Percentiles rank a stretch among this genome's conserved stretches.
Conservation (phyloP, 2,888 invertebrate genomes). For the Laothoe populi region DNA sequence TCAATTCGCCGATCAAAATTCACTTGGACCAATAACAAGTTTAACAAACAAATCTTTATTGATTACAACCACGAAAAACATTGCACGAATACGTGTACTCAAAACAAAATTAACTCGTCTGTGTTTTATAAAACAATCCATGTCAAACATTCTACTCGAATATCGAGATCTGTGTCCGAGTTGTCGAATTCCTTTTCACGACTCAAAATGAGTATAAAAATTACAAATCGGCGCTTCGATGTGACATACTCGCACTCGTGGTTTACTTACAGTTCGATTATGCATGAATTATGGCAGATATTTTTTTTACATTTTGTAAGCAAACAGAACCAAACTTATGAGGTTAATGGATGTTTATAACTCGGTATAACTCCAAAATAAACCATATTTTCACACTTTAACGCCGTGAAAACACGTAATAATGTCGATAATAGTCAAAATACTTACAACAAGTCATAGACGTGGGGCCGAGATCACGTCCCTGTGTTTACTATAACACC, state of each 20-base stretch:
- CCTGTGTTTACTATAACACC: constrained; percentile 82
- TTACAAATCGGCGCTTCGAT: constrained; percentile 19
- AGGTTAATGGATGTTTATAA: constrained; percentile 59
- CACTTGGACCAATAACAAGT: constrained; percentile 8
- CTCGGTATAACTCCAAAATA: constrained; percentile 47
- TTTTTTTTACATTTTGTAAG: constrained; percentile 52
- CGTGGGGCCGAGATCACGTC: constrained; percentile 80
- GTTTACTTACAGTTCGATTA: constrained; percentile 44
- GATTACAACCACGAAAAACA: constrained; percentile 25
- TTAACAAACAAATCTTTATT: constrained; percentile 27
- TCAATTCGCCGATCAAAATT: neutral
- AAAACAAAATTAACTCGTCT: constrained; percentile 24
- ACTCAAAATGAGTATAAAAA: constrained; percentile 6
- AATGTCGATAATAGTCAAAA: constrained; percentile 67
- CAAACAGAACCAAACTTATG: constrained; percentile 59
- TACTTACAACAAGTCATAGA: constrained; percentile 84
- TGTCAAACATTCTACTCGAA: constrained; percentile 22
- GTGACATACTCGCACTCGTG: constrained; percentile 47
- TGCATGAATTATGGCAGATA: constrained; percentile 51
- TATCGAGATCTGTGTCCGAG: no score
- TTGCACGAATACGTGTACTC: constrained; percentile 28
- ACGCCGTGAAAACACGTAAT: constrained; percentile 51
- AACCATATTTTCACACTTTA: constrained; percentile 42
- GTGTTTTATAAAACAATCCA: constrained; percentile 24
- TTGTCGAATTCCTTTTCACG: neutral